Conservation (phyloP, 2,113 vertebrate genomes). For the Struthio camelus region DNA sequence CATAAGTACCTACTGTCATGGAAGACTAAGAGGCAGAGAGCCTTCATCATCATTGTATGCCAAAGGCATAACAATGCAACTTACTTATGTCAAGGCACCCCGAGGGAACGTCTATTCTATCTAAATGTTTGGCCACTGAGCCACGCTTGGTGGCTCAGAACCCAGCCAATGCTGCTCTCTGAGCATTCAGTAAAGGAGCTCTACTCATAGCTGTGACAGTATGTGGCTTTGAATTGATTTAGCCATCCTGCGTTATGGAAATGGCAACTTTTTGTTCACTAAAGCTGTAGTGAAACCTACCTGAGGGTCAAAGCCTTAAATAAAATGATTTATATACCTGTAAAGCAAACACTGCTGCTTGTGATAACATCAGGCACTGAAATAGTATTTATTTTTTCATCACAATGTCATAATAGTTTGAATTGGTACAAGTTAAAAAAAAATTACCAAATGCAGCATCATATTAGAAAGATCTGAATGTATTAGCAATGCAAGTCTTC, state of each 20-base stretch:
- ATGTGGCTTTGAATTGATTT: background rate
- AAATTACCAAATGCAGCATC: background rate
- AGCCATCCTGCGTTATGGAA: background rate
- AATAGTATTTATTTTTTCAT: background rate
- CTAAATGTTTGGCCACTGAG: background rate
- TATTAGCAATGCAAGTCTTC: constrained; percentile 34
- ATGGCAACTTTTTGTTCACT: background rate
- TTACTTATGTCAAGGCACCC: background rate
- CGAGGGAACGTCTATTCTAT: background rate
- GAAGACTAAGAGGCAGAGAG: background rate
- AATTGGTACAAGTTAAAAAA: background rate
- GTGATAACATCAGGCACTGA: background rate
- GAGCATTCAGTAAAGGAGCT: background rate
- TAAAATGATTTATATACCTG: background rate
- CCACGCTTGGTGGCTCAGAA: background rate
- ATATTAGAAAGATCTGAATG: constrained; percentile 14
- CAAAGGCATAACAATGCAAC: background rate
- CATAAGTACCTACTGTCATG: background rate
- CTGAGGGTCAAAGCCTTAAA: background rate
- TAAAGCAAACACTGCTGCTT: background rate
- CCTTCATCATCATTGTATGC: background rate
- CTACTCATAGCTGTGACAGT: background rate
- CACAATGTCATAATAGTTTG: background rate
- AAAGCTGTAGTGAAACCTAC: background rate
- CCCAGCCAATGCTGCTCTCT: background rate